A percentile compares a stretch with the other conserved stretches of the same genome.
phyloP scores from a whole-genome alignment of 2,113 vertebrate genomes.

The Labeo catla region DNA sequence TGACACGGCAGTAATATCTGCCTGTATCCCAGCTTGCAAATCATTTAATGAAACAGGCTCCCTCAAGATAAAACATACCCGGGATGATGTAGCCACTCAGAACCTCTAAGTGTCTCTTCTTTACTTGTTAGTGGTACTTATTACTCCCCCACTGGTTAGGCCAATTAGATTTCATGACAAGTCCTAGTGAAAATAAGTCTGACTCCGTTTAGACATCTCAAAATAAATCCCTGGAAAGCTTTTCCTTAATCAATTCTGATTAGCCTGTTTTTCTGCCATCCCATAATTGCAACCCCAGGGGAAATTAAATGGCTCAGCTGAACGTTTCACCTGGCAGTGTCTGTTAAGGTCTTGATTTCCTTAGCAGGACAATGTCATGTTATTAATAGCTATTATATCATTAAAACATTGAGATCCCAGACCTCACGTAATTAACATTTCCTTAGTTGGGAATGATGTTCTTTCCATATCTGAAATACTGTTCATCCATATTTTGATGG shows the following conservation, averaged over 20 bases:
- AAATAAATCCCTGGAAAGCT: conserved; percentile 36
- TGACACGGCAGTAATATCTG: conserved; percentile 24
- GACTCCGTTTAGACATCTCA: conserved; percentile 36
- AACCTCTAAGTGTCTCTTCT: conserved; percentile 30
- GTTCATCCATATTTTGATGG: not conserved
- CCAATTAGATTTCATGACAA: conserved; percentile 29
- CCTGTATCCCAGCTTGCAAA: conserved; percentile 1
- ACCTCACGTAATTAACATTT: not conserved
- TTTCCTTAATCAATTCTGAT: conserved; percentile 49
- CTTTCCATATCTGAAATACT: not conserved
- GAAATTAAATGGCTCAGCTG: conserved; percentile 46
- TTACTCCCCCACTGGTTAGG: conserved; percentile 5
- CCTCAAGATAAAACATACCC: conserved; percentile 7
- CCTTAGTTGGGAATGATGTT: not conserved
- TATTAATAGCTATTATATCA: conserved; percentile 27
- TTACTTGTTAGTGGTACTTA: conserved; percentile 34
- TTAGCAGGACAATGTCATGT: conserved; percentile 27
- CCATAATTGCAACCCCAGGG: conserved; percentile 25
- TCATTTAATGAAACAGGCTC: conserved; percentile 23
- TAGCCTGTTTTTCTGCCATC: conserved; percentile 47
- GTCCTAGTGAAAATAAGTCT: conserved; percentile 18
- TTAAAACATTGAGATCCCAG: conserved; percentile 7
- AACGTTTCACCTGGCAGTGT: conserved; percentile 41
- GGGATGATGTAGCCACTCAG: not conserved
- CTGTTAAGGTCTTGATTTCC: conserved; percentile 34